These are phyloP conservation scores for Drosophila athabasca DNA, from an alignment of 1,140 invertebrate genomes.

Conservation along the genomic window DNA sequence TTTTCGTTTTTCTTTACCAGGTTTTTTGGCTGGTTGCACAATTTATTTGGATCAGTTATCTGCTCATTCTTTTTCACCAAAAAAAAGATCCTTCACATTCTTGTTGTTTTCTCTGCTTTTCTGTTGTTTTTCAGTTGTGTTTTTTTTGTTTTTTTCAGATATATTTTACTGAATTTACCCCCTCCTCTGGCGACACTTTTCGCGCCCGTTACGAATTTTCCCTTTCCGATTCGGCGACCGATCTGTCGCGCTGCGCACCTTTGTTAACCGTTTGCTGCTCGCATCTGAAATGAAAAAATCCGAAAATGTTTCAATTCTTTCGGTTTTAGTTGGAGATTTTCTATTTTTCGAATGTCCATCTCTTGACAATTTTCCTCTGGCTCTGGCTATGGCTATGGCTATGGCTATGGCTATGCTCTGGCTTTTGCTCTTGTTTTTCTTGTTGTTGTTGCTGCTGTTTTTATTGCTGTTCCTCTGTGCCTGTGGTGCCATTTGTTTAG, in stretches of 20 bases:
- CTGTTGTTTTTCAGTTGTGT: too few relatives aligned
- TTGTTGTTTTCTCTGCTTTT: neutral
- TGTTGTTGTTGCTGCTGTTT: conserved; percentile 31
- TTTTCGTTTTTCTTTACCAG: neutral
- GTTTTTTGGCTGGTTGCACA: conserved; percentile 13
- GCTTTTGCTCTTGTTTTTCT: conserved; percentile 20
- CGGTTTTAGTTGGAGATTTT: conserved; percentile 81
- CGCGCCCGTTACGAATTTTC: conserved; percentile 49
- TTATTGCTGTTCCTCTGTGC: conserved; percentile 24
- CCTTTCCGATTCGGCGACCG: conserved; percentile 9
- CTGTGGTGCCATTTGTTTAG: conserved; percentile 72
- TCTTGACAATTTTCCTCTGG: conserved; percentile 77
- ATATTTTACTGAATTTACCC: neutral
- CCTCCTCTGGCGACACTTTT: conserved; percentile 22
- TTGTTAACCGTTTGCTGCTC: conserved; percentile 80
- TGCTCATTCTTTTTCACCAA: conserved; percentile 6
- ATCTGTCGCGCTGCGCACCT: conserved; percentile 60
- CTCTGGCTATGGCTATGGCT: conserved; percentile 55
- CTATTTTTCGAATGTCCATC: conserved; percentile 82
- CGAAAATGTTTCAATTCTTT: conserved; percentile 82
- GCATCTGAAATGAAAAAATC: conserved; percentile 81
- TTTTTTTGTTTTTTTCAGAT: too few relatives aligned
- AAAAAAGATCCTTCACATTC: conserved; percentile 32
- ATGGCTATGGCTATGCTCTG: conserved; percentile 35
- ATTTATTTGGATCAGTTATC: conserved; percentile 12